These are phyloP conservation scores for Elephas maximus DNA, from an alignment of 2,113 vertebrate species.

Conservation along the genomic window DNA sequence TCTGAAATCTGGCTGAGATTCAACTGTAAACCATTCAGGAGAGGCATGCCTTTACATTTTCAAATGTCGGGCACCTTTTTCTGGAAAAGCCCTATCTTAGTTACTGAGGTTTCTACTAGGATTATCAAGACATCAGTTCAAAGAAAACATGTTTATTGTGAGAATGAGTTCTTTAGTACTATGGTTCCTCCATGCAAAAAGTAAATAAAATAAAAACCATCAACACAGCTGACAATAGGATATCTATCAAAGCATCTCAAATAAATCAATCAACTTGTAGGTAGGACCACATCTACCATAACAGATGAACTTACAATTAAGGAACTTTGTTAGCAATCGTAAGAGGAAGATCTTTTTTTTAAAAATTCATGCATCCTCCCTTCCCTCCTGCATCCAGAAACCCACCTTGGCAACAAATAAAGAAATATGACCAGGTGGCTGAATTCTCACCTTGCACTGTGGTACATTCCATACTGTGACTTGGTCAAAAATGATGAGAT, in stretches of 20 bases:
- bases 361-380: not conserved
- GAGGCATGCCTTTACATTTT: not conserved
- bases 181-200: not conserved
- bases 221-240: not conserved
- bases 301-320: conserved; percentile 5
- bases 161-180: conserved; percentile 5
- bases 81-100: not conserved
- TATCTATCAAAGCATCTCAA: not conserved
- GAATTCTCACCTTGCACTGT: not conserved
- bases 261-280: not conserved
- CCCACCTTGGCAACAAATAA: not conserved
- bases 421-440: not conserved
- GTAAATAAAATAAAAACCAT: not conserved
- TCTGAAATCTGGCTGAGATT: conserved; percentile 3
- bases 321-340: not conserved
- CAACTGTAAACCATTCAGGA: not conserved
- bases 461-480: not conserved
- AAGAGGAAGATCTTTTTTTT: not conserved
- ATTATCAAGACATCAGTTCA: conserved; percentile 1
- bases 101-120: not conserved
- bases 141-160: not conserved
- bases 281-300: not conserved
- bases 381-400: not conserved
- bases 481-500: not conserved
- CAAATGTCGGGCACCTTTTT: not conserved